Percentiles rank a stretch among this genome's conserved stretches.
Conservation (phyloP, 2,888 invertebrate genomes). For the Carterocephalus palaemon region DNA sequence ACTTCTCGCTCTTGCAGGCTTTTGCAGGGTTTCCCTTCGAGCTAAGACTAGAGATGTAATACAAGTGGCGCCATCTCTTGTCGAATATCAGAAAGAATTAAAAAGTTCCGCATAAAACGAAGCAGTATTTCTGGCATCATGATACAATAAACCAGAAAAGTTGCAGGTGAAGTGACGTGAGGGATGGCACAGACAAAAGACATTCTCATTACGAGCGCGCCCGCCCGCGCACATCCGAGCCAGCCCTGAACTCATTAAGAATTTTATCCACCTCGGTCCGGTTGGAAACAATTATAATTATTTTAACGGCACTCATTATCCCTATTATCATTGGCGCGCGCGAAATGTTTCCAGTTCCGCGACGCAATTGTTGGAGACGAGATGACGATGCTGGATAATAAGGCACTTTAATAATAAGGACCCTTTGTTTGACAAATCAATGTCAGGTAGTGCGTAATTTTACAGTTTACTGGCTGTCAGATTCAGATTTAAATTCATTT, state of each 20-base stretch:
- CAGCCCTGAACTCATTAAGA: constrained; percentile 26
- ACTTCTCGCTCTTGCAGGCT: too few species aligned
- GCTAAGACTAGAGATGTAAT: background rate
- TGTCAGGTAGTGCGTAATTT: constrained; percentile 7
- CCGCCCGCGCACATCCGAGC: constrained; percentile 1
- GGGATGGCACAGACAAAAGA: constrained; percentile 14
- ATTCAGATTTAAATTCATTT: too few species aligned
- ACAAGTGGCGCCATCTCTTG: background rate
- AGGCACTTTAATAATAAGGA: background rate
- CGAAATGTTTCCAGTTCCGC: constrained; percentile 20
- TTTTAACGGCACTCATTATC: constrained; percentile 22
- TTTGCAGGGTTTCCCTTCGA: too few species aligned
- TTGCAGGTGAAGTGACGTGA: constrained; percentile 7
- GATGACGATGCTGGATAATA: constrained; percentile 7
- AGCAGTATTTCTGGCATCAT: constrained; percentile 6
- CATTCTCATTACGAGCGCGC: constrained; percentile 15
- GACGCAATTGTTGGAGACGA: constrained; percentile 16
- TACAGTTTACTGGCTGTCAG: too few species aligned
- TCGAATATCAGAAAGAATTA: background rate
- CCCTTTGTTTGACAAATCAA: constrained; percentile 8
- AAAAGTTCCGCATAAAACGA: too few species aligned
- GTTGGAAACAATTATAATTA: constrained; percentile 26
- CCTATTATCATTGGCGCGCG: constrained; percentile 13
- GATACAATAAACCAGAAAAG: constrained; percentile 15
- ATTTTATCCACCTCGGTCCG: constrained; percentile 18